These are phyloP conservation scores for Apistogramma diplotaenia DNA, from an alignment of 2,113 vertebrate genomes.

Conservation along the genomic window DNA sequence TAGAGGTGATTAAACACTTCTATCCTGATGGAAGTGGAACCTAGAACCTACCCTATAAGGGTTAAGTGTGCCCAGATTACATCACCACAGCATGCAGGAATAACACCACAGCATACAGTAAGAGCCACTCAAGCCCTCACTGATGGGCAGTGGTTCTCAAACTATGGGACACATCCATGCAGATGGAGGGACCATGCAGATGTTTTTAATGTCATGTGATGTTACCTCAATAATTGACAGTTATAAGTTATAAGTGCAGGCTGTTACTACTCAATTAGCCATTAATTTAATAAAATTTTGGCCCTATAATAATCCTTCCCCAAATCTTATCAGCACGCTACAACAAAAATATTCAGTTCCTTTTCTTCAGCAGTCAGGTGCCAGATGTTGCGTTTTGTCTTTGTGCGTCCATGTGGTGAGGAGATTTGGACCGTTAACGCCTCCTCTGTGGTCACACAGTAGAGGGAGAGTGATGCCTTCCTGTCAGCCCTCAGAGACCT, in stretches of 20 bases:
- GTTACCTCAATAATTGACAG: neutral
- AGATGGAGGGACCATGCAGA: neutral
- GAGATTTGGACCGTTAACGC: constrained; percentile 30
- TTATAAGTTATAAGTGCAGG: neutral
- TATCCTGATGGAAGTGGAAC: too few species aligned
- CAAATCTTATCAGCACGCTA: neutral
- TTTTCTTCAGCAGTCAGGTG: neutral
- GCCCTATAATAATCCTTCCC: neutral
- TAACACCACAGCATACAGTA: too few species aligned
- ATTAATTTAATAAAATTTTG: neutral
- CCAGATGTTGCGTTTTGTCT: constrained; percentile 28
- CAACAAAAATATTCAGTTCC: constrained; percentile 21
- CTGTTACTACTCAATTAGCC: neutral
- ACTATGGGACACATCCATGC: neutral
- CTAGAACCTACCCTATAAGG: rapidly evolving
- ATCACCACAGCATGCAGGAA: too few species aligned
- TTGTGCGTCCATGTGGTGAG: constrained; percentile 15
- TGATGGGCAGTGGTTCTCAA: neutral
- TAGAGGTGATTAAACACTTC: neutral
- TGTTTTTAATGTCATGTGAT: too few species aligned
- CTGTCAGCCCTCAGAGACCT: constrained; percentile 50
- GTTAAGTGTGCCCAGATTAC: neutral
- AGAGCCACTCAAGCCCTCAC: neutral
- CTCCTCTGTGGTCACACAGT: constrained; percentile 28
- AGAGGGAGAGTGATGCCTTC: constrained; percentile 44